Evolutionary conservation across 2,797 vertebrate species (phyloP), one percentile per base, ranked within the genome.

Genomic region (Megalops cyprinoides): DNA sequence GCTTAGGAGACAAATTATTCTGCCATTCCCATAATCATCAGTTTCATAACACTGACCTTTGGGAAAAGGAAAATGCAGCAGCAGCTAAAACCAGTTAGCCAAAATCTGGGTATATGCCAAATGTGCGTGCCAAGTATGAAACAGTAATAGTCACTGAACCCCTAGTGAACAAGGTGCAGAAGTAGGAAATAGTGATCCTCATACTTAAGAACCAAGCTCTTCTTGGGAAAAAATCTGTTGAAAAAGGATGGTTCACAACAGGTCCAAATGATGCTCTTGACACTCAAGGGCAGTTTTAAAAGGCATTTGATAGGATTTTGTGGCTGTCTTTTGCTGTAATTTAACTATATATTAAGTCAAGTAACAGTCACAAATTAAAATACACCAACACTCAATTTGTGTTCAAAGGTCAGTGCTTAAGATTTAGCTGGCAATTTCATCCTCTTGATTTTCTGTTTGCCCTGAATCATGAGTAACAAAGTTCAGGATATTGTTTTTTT

Each of bases 151-250:
- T 42, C 51, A 58, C 7, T 37, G 28, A 46, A 56, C 14, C 20
- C 65, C 15, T 44, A 56, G 15, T 73, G 55, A 79, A 56, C 23
- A 48, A 28, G 39, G 51, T 56, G 55, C n/a, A 55, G n/a, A 80
- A 80, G 58, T 56, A 18, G 51, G 25, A 28, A 80, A 25, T 37
- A 34, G 58, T 34, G n/a, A n/a, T n/a, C 58, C n/a, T 28, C 46
- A 60, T 48, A 8, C 20, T 49, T 60, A 25, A 58, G 39, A 20
- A 51, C 74, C 73, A 81, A 42, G 48, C 77, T 25, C 55, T 31
- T 51, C 55, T 37, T 49, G 31, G n/a, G n/a, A n/a, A 37, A 37
- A 76, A 60, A 65, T 42, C 34, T 18, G 23, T 12, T 49, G 34
- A 25, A 37, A 56, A 31, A 12, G 31, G 48, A 37, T 44, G 42